These are phyloP conservation scores for Ochotona princeps DNA, from an alignment of 2,113 vertebrate species.

Conservation along the genomic window DNA sequence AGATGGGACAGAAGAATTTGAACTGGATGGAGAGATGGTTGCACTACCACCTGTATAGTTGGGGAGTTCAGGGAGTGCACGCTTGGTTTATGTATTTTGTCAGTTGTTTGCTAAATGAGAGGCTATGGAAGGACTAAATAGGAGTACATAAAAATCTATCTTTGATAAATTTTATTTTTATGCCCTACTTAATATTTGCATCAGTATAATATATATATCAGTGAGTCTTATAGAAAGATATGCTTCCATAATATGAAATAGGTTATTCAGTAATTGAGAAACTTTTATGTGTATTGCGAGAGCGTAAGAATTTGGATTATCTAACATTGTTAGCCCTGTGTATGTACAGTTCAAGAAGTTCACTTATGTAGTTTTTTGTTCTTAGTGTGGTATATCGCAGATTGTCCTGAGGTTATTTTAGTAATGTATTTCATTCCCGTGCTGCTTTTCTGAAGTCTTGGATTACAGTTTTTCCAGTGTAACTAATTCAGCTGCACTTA, in stretches of 20 bases:
- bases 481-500: conserved; percentile 87
- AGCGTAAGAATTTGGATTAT: conserved; percentile 86
- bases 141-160: conserved; percentile 78
- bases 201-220: conserved; percentile 85
- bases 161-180: conserved; percentile 86
- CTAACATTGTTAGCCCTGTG: conserved; percentile 84
- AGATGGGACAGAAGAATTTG: conserved; percentile 94
- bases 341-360: conserved; percentile 83
- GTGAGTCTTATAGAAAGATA: conserved; percentile 87
- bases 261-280: conserved; percentile 85
- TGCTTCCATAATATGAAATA: conserved; percentile 87
- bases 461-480: conserved; percentile 64
- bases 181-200: conserved; percentile 86
- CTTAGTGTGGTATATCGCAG: conserved; percentile 83
- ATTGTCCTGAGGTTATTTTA: conserved; percentile 85
- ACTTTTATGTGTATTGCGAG: conserved; percentile 83
- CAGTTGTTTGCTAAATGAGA: conserved; percentile 72
- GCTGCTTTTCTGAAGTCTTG: conserved; percentile 86
- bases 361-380: conserved; percentile 84
- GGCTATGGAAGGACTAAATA: conserved; percentile 79
- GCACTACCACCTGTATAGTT: conserved; percentile 93
- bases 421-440: conserved; percentile 65
- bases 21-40: conserved; percentile 95
- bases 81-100: conserved; percentile 59
- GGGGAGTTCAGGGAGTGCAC: conserved; percentile 62